A percentile compares a stretch with the other conserved stretches of the same genome.
Evolutionary conservation across 2,888 invertebrate species (phyloP).

Genomic region (Dryocosmus kuriphilus): DNA sequence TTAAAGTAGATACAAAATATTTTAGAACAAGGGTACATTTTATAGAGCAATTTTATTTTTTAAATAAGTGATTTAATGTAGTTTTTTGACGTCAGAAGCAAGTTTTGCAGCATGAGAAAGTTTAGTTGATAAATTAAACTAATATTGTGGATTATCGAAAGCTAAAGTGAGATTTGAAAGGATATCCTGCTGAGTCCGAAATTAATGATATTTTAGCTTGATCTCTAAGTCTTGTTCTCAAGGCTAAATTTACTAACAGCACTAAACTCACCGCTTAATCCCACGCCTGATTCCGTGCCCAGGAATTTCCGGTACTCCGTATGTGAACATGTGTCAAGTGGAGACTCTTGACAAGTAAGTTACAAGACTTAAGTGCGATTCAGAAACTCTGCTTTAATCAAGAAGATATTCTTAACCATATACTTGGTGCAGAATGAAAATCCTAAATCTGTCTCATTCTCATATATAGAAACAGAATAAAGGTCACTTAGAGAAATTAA

Average conservation of each 20-base stretch:
- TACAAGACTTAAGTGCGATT: conserved; percentile 11
- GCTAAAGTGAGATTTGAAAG: neutral
- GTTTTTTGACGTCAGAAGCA: neutral
- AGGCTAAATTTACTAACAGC: conserved; percentile 79
- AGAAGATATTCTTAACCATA: neutral
- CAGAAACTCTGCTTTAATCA: neutral
- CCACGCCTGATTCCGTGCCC: neutral
- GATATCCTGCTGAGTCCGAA: neutral
- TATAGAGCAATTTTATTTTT: neutral
- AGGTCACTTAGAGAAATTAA: neutral
- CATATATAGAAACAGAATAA: neutral
- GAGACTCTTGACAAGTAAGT: conserved; percentile 19
- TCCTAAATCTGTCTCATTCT: neutral
- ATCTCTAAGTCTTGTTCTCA: neutral
- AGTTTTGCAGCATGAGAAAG: neutral
- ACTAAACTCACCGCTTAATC: conserved; percentile 63
- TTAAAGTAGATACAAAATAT: no score
- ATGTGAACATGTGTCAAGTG: conserved; percentile 26
- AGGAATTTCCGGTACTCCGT: conserved; percentile 27
- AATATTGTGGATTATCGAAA: neutral
- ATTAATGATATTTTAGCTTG: conserved; percentile 4
- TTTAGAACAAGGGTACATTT: no score
- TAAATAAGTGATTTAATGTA: neutral
- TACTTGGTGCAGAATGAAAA: neutral
- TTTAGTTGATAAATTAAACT: neutral